Evolutionary conservation across 2,888 invertebrate species (phyloP), one percentile per base, ranked within the genome.

Genomic region (Diadegma fenestrale): DNA sequence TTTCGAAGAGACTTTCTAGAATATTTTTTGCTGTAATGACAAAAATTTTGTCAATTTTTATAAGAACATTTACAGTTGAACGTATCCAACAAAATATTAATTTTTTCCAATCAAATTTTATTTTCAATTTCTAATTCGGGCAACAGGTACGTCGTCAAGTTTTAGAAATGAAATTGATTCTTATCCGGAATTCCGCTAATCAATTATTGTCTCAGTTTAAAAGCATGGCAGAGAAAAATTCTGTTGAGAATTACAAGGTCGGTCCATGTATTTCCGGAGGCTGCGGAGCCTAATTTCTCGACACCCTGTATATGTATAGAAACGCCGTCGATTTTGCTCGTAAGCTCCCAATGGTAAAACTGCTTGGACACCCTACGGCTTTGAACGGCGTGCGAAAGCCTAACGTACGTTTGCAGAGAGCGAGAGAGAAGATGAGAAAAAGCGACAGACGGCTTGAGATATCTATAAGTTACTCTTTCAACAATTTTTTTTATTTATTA

Each of bases 401-500:
- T 63, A n/a, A 61, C 66, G 66, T 72, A 73, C 78, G 45, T 73
- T 68, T 66, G 17, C 61, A 58, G 43, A 58, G 82, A 61, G 22
- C 12, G 26, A 61, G 37, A 66, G 66, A 66, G 22, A 17, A 43
- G 26, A 43, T 17, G 45, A 48, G 7, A 66, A 41, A 22, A 41
- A 66, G 64, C 19, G 41, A 41, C 37, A 14, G 64, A 66, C 63
- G 37, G 26, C 72, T 37, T 71, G 66, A 45, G 77, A 78, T 82
- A 78, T 82, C 82, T 83, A 73, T 83, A 73, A 83, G 73, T 68
- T 73, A 45, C 61, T 73, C 30, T 61, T 51, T 68, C 51, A 61
- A 48, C 61, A 30, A 75, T 61, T 75, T 61, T 37, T 75, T 72
- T 72, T 37, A 37, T 82, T 77, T 71, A 76, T 82, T 58, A 66